Conservation (phyloP, 1,140 invertebrate species). For the Achatina immaculata region DNA sequence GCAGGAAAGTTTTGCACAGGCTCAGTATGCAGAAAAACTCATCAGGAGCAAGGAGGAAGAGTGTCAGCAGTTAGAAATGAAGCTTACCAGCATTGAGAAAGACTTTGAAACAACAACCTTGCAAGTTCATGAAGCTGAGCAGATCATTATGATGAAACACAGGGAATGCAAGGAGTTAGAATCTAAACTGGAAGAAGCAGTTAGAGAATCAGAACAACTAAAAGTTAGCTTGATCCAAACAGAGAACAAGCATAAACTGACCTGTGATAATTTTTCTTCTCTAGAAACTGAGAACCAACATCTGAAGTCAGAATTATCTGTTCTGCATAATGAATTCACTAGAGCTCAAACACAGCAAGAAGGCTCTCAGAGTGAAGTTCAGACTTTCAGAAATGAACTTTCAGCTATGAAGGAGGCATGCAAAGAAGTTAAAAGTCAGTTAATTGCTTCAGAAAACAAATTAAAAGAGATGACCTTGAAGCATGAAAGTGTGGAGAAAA, state of each 20-base stretch:
- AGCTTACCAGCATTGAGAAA: not conserved
- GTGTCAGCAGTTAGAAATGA: not conserved
- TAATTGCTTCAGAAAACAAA: constrained; percentile 1
- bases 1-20: constrained; percentile 21
- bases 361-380: not conserved
- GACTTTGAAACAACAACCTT: constrained; percentile 16
- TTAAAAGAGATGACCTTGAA: not conserved
- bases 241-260: constrained; percentile 35
- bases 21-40: constrained; percentile 28
- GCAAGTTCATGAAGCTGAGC: not conserved
- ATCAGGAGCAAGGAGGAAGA: constrained; percentile 8
- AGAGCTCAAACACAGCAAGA: not conserved
- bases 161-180: not conserved
- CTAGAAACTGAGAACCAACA: constrained; percentile 1
- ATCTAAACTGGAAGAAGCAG: constrained; percentile 45
- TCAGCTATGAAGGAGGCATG: not conserved
- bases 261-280: not conserved
- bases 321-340: not conserved
- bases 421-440: not conserved
- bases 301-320: not conserved
- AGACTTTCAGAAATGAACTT: not conserved
- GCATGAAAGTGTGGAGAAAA: constrained; percentile 12
- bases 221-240: constrained; percentile 31
- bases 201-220: constrained; percentile 38
- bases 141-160: constrained; percentile 1